Conservation (phyloP, 2,888 invertebrate species). For the Trichogramma evanescens region DNA sequence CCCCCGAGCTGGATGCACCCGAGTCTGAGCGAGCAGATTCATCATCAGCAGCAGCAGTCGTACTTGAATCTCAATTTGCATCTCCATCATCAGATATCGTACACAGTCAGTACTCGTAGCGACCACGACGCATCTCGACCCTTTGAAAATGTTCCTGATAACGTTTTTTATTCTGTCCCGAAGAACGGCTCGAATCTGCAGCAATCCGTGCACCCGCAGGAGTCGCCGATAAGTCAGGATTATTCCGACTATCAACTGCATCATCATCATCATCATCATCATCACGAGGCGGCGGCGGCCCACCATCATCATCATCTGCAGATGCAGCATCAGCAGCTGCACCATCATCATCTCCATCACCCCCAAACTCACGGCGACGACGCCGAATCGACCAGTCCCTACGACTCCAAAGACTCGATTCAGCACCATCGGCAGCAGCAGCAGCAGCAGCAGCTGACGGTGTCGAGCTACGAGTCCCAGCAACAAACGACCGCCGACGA, state of each 20-base stretch:
- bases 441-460: neutral
- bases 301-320: constrained; percentile 7
- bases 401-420: constrained; percentile 10
- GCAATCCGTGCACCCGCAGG: constrained; percentile 53
- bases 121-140: neutral
- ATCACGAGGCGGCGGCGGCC: constrained; percentile 5
- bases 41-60: constrained; percentile 53
- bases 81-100: constrained; percentile 43
- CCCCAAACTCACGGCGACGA: neutral
- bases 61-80: constrained; percentile 44
- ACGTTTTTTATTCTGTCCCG: neutral
- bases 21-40: constrained; percentile 51
- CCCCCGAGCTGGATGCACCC: constrained; percentile 35
- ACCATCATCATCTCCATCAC: constrained; percentile 19
- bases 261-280: constrained; percentile 29
- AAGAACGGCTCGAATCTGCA: constrained; percentile 26
- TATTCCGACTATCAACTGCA: constrained; percentile 24
- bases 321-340: constrained; percentile 28
- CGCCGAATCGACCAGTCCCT: constrained; percentile 8
- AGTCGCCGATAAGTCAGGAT: constrained; percentile 20
- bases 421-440: constrained; percentile 12
- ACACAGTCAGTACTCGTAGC: constrained; percentile 11
- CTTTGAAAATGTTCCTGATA: neutral
- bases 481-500: constrained; percentile 29
- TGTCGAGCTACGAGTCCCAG: constrained; percentile 12